A percentile compares a stretch with the other conserved stretches of the same genome.
Conservation (phyloP, 2,888 invertebrate species). For the Parnassius apollo region DNA sequence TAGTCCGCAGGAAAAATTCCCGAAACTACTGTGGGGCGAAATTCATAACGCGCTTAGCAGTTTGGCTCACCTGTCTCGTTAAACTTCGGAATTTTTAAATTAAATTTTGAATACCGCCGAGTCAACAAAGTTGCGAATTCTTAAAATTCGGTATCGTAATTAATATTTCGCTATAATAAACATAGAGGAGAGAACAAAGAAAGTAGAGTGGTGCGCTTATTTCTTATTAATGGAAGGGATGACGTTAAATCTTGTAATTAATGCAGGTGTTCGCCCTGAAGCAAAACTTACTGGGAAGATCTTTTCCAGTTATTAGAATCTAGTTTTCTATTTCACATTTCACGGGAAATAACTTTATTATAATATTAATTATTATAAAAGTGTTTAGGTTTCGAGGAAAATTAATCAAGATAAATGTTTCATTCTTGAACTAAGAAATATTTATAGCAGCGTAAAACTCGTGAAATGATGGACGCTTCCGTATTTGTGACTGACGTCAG, state of each 20-base stretch:
- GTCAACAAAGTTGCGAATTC: conserved; percentile 75
- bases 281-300: conserved; percentile 53
- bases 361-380: conserved; percentile 61
- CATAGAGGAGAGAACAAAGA: conserved; percentile 56
- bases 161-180: conserved; percentile 74
- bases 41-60: conserved; percentile 79
- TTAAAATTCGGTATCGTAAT: conserved; percentile 73
- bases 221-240: conserved; percentile 72
- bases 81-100: conserved; percentile 80
- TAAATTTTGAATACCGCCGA: conserved; percentile 73
- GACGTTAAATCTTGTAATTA: conserved; percentile 75
- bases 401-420: conserved; percentile 19
- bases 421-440: conserved; percentile 2
- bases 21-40: conserved; percentile 70
- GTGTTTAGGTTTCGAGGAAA: conserved; percentile 42
- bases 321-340: conserved; percentile 61
- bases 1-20: conserved; percentile 66
- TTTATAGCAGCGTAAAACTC: conserved; percentile 1
- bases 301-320: conserved; percentile 66
- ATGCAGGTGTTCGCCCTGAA: conserved; percentile 66
- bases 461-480: conserved; percentile 1
- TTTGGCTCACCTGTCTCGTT: conserved; percentile 78
- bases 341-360: conserved; percentile 55
- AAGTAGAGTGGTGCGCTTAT: conserved; percentile 55
- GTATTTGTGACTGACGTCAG: neutral